Conservation (phyloP, 2,888 invertebrate genomes). For the Lepas anatifera region DNA sequence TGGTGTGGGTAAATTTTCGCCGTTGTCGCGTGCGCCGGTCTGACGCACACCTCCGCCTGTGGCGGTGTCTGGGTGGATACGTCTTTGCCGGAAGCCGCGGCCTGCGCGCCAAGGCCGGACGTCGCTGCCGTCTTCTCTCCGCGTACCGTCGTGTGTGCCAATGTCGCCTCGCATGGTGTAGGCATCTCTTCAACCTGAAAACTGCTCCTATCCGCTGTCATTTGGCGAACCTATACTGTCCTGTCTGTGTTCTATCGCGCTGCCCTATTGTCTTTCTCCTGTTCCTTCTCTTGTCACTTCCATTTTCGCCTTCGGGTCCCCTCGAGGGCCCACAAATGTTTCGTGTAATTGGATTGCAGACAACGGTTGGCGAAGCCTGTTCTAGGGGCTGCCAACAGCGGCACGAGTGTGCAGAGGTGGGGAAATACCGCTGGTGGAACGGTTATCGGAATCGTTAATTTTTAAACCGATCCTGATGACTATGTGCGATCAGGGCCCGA, state of each 20-base stretch:
- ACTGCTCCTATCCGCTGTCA: background rate
- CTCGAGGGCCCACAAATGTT: background rate
- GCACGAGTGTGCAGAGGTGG: too few species aligned
- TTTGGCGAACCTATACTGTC: background rate
- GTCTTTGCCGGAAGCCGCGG: background rate
- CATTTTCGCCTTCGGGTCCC: background rate
- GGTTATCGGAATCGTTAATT: too few species aligned
- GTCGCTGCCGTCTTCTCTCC: background rate
- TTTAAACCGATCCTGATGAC: too few species aligned
- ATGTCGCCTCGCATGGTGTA: background rate
- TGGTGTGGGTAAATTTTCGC: background rate
- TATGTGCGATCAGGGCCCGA: too few species aligned
- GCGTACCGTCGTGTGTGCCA: background rate
- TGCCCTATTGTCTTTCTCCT: background rate
- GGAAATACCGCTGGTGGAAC: too few species aligned
- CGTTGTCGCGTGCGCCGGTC: background rate
- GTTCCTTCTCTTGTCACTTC: background rate
- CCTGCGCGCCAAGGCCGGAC: background rate
- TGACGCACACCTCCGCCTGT: background rate
- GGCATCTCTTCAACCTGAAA: background rate
- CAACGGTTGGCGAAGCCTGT: background rate
- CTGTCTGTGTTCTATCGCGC: background rate
- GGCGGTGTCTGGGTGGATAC: background rate
- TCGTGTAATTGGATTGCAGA: background rate
- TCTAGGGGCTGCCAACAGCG: background rate